Evolutionary conservation across 2,888 invertebrate species (phyloP), one percentile per base, ranked within the genome.

Genomic region (Cataglyphis albicans): DNA sequence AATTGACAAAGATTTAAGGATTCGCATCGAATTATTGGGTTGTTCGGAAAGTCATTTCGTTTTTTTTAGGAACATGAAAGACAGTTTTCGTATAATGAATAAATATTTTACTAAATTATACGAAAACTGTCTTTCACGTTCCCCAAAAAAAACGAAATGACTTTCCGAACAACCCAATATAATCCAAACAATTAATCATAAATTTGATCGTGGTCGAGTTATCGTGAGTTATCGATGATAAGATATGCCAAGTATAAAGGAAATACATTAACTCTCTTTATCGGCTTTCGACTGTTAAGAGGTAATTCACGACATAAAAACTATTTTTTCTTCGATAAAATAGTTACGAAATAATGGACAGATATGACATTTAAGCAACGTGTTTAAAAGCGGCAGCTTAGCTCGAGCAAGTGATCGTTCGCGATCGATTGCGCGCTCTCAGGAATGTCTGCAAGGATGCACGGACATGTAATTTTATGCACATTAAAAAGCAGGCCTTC

Each of bases 401-500:
- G 18, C 25, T 64, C 38, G 41, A 41, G 25, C 25, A 10, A 18
- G 35, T 64, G 35, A 75, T 75, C 35, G 35, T 44, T 21, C 21
- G 61, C 32, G 44, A 63, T 74, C 25, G 52, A 52, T 64, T 48
- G 32, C 25, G 52, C 10, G 32, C n/a, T 25, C 35, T 21, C 21
- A n/a, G 35, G 18, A 57, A 81, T 41, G 25, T 41, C 74, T n/a
- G 18, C n/a, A n/a, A 52, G n/a, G 38, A 63, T 38, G 48, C 64
- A 25, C 52, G 38, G 61, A n/a, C 75, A 52, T 59, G 63, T 82
- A 63, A 35, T 64, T 55, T 6, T 55, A 48, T 57, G 75, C 63
- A 52, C 41, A 65, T 83, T 82, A 80, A 85, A 82, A 82, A 76
- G 73, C 72, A 29, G 55, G 65, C 57, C 68, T 67, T 74, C 70